phyloP scores from a whole-genome alignment of 2,888 invertebrate species.

The Drosophila tanythrix region DNA sequence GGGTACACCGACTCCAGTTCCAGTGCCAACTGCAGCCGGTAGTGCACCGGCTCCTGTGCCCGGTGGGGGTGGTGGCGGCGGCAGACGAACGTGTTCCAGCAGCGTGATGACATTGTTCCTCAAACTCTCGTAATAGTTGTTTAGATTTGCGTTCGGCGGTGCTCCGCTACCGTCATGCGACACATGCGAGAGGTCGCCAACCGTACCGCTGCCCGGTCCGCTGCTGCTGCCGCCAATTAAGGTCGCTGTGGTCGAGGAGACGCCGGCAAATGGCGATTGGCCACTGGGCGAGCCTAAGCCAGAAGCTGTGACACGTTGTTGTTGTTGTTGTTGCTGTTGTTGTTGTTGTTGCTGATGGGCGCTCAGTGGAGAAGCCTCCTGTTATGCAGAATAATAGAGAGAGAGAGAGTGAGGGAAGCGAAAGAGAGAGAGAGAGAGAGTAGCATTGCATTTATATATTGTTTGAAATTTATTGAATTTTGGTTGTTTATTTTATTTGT shows the following conservation, averaged over 20 bases:
- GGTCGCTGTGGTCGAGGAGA: slow-evolving; percentile 67
- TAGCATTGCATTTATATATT: slow-evolving; percentile 17
- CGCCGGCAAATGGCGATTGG: slow-evolving; percentile 72
- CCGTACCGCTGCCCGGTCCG: slow-evolving; percentile 17
- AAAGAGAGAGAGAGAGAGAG: slow-evolving; percentile 16
- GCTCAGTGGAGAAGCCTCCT: slow-evolving; percentile 84
- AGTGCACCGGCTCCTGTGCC: slow-evolving; percentile 20
- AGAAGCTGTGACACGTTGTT: slow-evolving; percentile 45
- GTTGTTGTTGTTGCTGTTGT: slow-evolving; percentile 60
- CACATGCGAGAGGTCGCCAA: slow-evolving; percentile 43
- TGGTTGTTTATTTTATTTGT: background rate
- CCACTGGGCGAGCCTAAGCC: slow-evolving; percentile 67
- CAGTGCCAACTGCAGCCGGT: slow-evolving; percentile 84
- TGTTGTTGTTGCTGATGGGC: slow-evolving; percentile 77
- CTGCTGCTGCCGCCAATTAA: slow-evolving; percentile 27
- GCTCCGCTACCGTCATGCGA: slow-evolving; percentile 35
- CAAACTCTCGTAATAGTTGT: slow-evolving; percentile 96
- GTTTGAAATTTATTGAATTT: background rate
- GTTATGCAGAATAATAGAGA: background rate
- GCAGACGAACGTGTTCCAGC: slow-evolving; percentile 95
- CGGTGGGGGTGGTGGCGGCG: slow-evolving; percentile 84
- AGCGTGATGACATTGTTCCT: slow-evolving; percentile 96
- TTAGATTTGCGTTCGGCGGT: slow-evolving; percentile 87
- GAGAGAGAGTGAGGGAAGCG: slow-evolving; percentile 7
- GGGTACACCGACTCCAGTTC: slow-evolving; percentile 30